Conservation (phyloP, 64 coral and sea anemone species). For the Acropora tenuis region DNA sequence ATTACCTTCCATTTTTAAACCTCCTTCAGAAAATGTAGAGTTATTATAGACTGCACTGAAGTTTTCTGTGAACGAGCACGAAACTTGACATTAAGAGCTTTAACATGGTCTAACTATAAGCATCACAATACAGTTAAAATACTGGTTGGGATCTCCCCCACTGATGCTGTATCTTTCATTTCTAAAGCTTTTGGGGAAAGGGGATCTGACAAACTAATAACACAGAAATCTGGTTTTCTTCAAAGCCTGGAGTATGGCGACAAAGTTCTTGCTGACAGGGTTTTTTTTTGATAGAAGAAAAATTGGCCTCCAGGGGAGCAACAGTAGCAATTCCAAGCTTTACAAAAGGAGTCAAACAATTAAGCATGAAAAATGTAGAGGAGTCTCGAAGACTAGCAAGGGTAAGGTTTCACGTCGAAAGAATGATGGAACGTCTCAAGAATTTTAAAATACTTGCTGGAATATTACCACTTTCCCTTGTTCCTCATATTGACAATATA, state of each 20-base stretch:
- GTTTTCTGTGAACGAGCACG: no score
- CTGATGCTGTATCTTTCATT: conserved; percentile 27
- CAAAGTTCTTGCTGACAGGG: conserved; percentile 24
- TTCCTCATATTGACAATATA: conserved; percentile 40
- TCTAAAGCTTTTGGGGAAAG: conserved; percentile 14
- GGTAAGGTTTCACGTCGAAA: conserved; percentile 38
- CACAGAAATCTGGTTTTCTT: conserved; percentile 39
- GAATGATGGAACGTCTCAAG: conserved; percentile 48
- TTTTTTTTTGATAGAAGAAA: conserved; percentile 14
- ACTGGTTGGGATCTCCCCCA: background rate
- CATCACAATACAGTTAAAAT: no score
- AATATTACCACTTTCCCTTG: background rate
- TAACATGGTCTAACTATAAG: no score
- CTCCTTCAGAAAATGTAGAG: no score
- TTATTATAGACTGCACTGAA: no score
- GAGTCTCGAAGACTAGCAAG: conserved; percentile 25
- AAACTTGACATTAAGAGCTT: no score
- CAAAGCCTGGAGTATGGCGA: conserved; percentile 25
- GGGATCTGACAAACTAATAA: conserved; percentile 33
- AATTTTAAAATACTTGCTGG: conserved; percentile 29
- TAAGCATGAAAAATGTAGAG: conserved; percentile 42
- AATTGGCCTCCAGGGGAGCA: conserved; percentile 2
- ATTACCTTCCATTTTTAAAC: no score
- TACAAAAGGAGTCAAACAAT: conserved; percentile 9
- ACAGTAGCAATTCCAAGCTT: conserved; percentile 11